phyloP scores from a whole-genome alignment of 2,797 vertebrate genomes.

The Ispidina picta region DNA sequence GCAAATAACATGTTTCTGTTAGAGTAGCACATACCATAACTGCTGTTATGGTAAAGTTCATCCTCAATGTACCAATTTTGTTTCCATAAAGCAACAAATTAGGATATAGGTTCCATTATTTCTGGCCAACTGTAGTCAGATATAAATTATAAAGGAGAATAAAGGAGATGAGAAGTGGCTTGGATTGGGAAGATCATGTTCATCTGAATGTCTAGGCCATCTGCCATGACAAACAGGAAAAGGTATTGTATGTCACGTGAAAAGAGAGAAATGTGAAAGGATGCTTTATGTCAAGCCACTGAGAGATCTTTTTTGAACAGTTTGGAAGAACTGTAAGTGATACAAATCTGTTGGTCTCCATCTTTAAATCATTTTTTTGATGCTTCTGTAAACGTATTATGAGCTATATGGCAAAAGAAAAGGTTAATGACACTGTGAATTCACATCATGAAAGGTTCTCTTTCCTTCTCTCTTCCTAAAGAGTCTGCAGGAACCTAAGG shows the following conservation, averaged over 20 bases:
- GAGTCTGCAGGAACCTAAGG: conserved; percentile 29
- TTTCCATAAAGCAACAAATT: conserved; percentile 12
- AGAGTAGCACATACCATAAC: not conserved
- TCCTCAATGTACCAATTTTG: not conserved
- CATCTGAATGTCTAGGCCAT: conserved; percentile 7
- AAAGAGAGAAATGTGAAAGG: conserved; percentile 22
- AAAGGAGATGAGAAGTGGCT: not conserved
- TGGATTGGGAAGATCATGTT: conserved; percentile 19
- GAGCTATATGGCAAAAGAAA: conserved; percentile 23
- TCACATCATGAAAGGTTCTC: conserved; percentile 20
- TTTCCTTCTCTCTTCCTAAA: conserved; percentile 45
- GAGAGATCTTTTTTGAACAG: conserved; percentile 39
- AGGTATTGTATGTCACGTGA: conserved; percentile 24
- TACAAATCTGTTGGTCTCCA: conserved; percentile 38
- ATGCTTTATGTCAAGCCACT: conserved; percentile 20
- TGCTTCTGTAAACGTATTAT: conserved; percentile 30
- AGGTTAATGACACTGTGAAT: conserved; percentile 34
- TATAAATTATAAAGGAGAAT: not conserved
- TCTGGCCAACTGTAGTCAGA: not conserved
- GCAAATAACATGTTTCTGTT: conserved; percentile 35
- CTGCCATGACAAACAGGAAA: conserved; percentile 5
- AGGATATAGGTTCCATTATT: not conserved
- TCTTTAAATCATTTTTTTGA: conserved; percentile 1
- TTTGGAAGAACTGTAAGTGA: conserved; percentile 50
- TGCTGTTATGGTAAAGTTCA: not conserved